Evolutionary conservation across 2,888 invertebrate genomes (phyloP).

Genomic region (Lissonota sp.): DNA sequence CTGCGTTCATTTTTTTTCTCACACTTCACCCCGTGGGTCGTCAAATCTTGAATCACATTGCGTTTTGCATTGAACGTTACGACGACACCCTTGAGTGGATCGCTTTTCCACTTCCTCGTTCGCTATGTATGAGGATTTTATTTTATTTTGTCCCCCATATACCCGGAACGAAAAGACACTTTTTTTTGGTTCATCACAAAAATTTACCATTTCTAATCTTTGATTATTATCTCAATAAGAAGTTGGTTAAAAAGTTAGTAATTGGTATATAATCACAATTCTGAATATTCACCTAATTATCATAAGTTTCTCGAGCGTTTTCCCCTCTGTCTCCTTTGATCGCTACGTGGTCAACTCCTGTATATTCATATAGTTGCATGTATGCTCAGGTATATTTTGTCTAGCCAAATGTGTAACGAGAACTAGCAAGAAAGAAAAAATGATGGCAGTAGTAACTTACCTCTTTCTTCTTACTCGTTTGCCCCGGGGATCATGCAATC

Average conservation of each 20-base stretch:
- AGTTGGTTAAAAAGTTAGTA: too few relatives aligned
- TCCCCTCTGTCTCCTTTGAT: too few relatives aligned
- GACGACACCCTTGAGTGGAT: background rate
- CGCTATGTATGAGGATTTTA: background rate
- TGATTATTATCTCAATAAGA: too few relatives aligned
- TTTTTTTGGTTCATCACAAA: too few relatives aligned
- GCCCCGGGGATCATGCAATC: constrained; percentile 68
- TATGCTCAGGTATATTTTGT: too few relatives aligned
- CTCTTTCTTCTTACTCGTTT: constrained; percentile 58
- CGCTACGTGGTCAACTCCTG: too few relatives aligned
- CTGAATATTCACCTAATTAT: too few relatives aligned
- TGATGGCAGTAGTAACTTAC: constrained; percentile 42
- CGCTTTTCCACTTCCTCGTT: background rate
- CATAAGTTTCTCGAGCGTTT: too few relatives aligned
- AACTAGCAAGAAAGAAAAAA: constrained; percentile 1
- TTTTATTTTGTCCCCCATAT: background rate
- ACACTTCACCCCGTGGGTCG: constrained; percentile 15
- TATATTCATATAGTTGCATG: too few relatives aligned
- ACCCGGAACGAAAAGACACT: too few relatives aligned
- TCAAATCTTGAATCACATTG: background rate
- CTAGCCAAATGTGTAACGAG: background rate
- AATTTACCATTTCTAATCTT: too few relatives aligned
- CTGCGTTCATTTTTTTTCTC: constrained; percentile 20
- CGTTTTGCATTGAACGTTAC: constrained; percentile 6
- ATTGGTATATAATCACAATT: too few relatives aligned